Conservation (phyloP, 1,140 invertebrate genomes). For the Platorchestia sp. region DNA sequence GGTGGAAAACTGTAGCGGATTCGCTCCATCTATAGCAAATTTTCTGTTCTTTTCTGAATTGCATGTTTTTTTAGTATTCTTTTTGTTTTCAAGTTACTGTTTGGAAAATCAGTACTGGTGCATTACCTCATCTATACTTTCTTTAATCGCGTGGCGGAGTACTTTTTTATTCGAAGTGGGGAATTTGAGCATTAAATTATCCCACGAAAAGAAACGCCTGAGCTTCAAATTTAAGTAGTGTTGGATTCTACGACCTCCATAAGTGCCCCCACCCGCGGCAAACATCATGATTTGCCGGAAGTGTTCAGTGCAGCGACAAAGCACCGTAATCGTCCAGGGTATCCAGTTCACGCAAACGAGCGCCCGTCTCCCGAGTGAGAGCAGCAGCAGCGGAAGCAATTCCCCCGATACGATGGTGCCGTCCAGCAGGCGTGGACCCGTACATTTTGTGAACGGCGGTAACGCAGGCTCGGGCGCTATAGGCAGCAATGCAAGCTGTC, state of each 20-base stretch:
- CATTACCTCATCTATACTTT: neutral
- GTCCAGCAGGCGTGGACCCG: neutral
- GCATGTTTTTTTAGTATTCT: neutral
- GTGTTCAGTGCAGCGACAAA: conserved; percentile 28
- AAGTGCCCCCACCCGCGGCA: neutral
- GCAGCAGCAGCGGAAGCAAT: neutral
- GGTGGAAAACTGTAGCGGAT: neutral
- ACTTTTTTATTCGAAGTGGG: neutral
- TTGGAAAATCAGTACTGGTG: neutral
- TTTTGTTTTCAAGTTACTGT: neutral
- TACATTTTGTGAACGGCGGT: conserved; percentile 9
- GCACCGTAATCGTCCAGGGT: neutral
- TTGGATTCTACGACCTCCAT: neutral
- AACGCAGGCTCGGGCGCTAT: conserved; percentile 8
- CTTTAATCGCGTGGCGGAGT: too few relatives aligned
- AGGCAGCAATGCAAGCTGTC: neutral
- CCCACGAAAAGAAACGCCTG: neutral
- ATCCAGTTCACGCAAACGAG: neutral
- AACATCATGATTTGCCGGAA: conserved; percentile 10
- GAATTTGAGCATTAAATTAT: neutral
- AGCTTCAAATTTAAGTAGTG: neutral
- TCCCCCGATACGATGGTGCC: neutral
- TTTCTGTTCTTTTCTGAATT: neutral
- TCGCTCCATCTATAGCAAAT: neutral
- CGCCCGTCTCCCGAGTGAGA: too few relatives aligned